A percentile compares a stretch with the other conserved stretches of the same genome.
Conservation (phyloP, 2,888 invertebrate genomes). For the Scelioninae gen. 1 region DNA sequence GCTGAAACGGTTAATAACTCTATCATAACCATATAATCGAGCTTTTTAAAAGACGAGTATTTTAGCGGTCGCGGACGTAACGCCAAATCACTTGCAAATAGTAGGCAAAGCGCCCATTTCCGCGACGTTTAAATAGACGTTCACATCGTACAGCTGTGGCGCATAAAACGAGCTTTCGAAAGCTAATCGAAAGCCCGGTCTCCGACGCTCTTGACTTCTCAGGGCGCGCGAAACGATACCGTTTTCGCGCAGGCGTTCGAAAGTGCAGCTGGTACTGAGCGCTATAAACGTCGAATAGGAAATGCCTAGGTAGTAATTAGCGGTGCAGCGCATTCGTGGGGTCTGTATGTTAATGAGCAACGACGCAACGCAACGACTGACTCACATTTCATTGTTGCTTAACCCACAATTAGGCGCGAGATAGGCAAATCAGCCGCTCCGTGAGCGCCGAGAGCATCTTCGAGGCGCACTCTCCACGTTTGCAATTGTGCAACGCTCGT, state of each 20-base stretch:
- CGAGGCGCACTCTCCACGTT: conserved; percentile 51
- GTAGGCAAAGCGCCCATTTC: conserved; percentile 53
- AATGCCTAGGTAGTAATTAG: conserved; percentile 77
- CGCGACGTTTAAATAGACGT: conserved; percentile 50
- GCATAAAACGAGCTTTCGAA: conserved; percentile 51
- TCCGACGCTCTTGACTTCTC: conserved; percentile 8
- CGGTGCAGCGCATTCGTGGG: conserved; percentile 67
- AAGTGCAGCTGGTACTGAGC: conserved; percentile 60
- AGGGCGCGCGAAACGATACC: conserved; percentile 31
- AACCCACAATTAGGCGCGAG: conserved; percentile 70
- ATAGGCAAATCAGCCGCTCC: conserved; percentile 70
- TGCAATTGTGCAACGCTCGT: conserved; percentile 49
- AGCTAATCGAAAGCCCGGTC: conserved; percentile 61
- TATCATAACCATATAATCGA: conserved; percentile 36
- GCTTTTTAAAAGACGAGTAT: conserved; percentile 38
- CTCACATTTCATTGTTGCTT: conserved; percentile 72
- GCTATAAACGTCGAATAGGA: conserved; percentile 76
- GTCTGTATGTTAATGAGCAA: conserved; percentile 71
- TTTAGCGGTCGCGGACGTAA: conserved; percentile 46
- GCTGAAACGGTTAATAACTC: conserved; percentile 45
- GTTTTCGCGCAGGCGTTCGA: conserved; percentile 65
- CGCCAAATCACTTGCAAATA: conserved; percentile 50
- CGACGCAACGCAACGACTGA: conserved; percentile 69
- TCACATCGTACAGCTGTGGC: conserved; percentile 43
- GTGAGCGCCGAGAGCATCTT: conserved; percentile 69